Base-by-base conservation (phyloP, 1,140 invertebrate species). In the Fopius arisanus region DNA sequence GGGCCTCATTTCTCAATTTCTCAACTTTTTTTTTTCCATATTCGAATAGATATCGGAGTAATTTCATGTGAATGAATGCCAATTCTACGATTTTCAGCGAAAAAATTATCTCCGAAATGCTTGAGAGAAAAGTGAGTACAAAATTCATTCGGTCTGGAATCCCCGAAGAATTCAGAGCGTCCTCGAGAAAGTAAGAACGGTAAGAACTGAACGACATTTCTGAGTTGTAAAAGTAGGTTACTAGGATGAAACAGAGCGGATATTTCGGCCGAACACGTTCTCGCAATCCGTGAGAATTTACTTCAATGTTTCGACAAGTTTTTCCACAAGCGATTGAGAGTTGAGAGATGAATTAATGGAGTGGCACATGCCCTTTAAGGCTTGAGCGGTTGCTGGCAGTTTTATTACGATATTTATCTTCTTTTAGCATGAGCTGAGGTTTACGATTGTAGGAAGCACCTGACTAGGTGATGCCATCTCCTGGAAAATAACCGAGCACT, bases 401-500 rank as follows among this genome's bases (percentile, higher is more conserved):
- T 54, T 54, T 54, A 54, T 54, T 54, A 54, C 21, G 48, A 54
- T 54, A 54, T 54, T 54, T 54, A 54, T 54, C 48, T 54, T 54
- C 9, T 54, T 54, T 54, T 54, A 54, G 48, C 21, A 21, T 54
- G 48, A 19, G 48, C 7, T 3, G 41, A 12, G 16, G 41, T 19
- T 54, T 54, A 21, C 48, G 16, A 71, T 31, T 7, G 29, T 31
- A 31, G 29, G 7, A 31, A 4, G 3, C 29, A 31, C 7, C 3
- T 31, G 29, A 7, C 3, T 7, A 7, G 29, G 7, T 31, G 29
- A 7, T 7, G 29, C 29, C 7, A 31, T 31, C 29, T 31, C 3
- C 7, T 7, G 29, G n/a, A n/a, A 31, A 4, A 7, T 31, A 7
- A 7, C 7, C 7, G 29, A 31, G 7, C 7, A 31, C 29, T 31